Base-by-base conservation (phyloP, 2,888 invertebrate species). In the Lordiphosa fenestrarum region DNA sequence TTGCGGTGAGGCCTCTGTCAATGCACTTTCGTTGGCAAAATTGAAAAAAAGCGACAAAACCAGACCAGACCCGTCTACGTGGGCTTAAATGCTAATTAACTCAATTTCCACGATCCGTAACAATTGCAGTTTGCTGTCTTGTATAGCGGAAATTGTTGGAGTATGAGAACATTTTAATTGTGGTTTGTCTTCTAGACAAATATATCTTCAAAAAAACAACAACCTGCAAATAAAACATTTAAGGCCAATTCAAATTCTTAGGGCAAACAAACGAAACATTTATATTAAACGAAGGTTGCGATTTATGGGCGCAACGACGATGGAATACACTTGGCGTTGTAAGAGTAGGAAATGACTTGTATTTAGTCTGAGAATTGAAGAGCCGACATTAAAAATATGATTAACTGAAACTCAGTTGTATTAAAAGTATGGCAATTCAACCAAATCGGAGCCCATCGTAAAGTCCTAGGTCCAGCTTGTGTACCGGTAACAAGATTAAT, bases 51-150 rank as follows among this genome's bases (percentile, higher is more conserved):
- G 2, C 15, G 13, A 21, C 35, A 33, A 35, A 15, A 48, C n/a
- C 21, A 39, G 19, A 33, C 33, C 21, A 40, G 30, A 19, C n/a
- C n/a, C 19, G 46, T 6, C 40, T 50, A 30, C 15, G 50, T 19
- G 23, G 39, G 50, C 30, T 50, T n/a, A 30, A 68, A 83, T 77
- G 81, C 63, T 75, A 84, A 84, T 85, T 85, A 81, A 70, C 84
- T 75, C 49, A 49, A 70, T 75, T 85, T 85, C 84, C 85, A 82
- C 75, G 85, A 74, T 81, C 71, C 67, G 81, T 65, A 74, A 81
- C 19, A 84, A 78, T 67, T 82, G 84, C 30, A 10, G 30, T 3
- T 30, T 3, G 15, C 15, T 15, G 10, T 30, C 10, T 30, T 10
- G 3, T 46, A 21, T 48, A 54, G 78, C 85, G 83, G 85, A 82